Conservation (phyloP, 2,797 vertebrate species). For the Chelon auratus region DNA sequence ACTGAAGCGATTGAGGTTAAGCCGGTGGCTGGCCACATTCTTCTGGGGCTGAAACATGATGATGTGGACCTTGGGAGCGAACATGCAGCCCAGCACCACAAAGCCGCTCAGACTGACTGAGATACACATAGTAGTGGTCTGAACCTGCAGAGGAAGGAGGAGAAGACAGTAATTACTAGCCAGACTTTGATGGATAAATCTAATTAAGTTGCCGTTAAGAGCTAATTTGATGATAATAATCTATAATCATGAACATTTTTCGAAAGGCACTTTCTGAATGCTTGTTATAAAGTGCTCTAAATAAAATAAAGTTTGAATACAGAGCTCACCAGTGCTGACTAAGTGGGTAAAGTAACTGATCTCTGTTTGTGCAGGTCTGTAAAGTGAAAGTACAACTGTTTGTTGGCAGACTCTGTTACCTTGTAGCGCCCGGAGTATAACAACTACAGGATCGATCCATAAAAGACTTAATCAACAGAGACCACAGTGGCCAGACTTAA, state of each 20-base stretch:
- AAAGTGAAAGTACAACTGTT: constrained; percentile 34
- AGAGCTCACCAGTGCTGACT: constrained; percentile 17
- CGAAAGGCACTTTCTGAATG: constrained; percentile 10
- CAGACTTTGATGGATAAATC: constrained; percentile 46
- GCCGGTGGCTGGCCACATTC: constrained; percentile 96
- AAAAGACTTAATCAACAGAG: constrained; percentile 61
- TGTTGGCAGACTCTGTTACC: constrained; percentile 43
- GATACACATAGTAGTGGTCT: constrained; percentile 99
- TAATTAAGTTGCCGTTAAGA: constrained; percentile 32
- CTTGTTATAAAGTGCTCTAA: constrained; percentile 19
- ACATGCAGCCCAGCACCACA: constrained; percentile 97
- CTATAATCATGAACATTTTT: constrained; percentile 39
- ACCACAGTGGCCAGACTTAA: constrained; percentile 48
- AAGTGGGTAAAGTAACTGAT: background rate
- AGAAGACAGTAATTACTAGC: constrained; percentile 35
- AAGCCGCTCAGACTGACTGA: constrained; percentile 98
- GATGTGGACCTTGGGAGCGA: constrained; percentile 98
- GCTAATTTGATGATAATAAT: constrained; percentile 52
- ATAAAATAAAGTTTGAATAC: constrained; percentile 14
- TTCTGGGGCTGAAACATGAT: constrained; percentile 99
- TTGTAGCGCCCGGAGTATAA: constrained; percentile 60
- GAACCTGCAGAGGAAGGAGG: constrained; percentile 85
- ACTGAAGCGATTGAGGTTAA: constrained; percentile 97
- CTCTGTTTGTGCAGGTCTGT: constrained; percentile 15
- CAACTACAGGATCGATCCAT: constrained; percentile 71